A percentile compares a stretch with the other conserved stretches of the same genome.
phyloP scores from a whole-genome alignment of 2,888 invertebrate genomes.

The Heliconius cydno region DNA sequence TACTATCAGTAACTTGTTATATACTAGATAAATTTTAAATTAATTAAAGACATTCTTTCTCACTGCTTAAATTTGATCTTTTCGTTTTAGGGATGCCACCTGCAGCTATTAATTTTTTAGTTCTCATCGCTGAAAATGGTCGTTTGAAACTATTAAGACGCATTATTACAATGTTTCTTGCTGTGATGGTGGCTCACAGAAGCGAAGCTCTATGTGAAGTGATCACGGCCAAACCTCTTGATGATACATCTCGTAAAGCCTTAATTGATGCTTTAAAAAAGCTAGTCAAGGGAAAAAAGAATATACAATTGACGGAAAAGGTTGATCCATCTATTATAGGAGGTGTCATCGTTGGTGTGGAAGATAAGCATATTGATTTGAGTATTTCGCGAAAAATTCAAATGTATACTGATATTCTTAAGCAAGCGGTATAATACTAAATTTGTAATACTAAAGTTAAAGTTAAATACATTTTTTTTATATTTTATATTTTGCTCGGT shows the following conservation, averaged over 20 bases:
- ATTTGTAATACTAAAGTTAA: not conserved
- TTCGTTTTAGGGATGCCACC: conserved; percentile 63
- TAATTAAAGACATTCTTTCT: not conserved
- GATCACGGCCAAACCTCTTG: conserved; percentile 70
- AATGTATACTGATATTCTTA: conserved; percentile 67
- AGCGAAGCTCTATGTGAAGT: conserved; percentile 73
- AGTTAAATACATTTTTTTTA: not conserved
- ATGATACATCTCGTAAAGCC: conserved; percentile 53
- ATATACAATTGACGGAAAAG: conserved; percentile 67
- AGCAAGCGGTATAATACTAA: conserved; percentile 56
- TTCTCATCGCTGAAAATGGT: conserved; percentile 70
- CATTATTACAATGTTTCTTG: conserved; percentile 65
- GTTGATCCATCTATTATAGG: conserved; percentile 67
- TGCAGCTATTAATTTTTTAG: conserved; percentile 64
- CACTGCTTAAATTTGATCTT: not conserved
- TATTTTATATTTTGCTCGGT: too few species aligned
- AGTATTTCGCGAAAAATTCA: conserved; percentile 67
- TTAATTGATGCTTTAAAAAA: conserved; percentile 63
- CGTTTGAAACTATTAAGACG: conserved; percentile 64
- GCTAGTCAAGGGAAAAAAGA: conserved; percentile 64
- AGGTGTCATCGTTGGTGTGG: conserved; percentile 71
- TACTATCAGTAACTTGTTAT: not conserved
- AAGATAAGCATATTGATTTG: conserved; percentile 74
- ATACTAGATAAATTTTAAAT: not conserved
- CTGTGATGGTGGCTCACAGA: conserved; percentile 72